These are phyloP conservation scores for Sarcophaga rosellei DNA, from an alignment of 2,888 invertebrate species.

Conservation along the genomic window DNA sequence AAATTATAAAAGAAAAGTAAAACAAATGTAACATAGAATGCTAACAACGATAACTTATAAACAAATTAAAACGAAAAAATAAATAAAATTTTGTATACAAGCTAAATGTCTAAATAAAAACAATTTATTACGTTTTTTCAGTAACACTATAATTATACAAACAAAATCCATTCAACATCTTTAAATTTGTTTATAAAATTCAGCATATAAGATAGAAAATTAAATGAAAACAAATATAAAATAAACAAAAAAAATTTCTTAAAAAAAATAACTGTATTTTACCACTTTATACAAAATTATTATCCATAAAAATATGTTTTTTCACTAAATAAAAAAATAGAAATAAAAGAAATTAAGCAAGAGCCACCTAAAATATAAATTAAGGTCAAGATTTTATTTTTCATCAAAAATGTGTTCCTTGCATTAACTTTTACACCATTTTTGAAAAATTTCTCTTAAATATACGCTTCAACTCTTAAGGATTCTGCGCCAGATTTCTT, in stretches of 20 bases:
- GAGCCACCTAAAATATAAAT: conserved; percentile 29
- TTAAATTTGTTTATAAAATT: not conserved
- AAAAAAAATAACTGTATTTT: too few species aligned
- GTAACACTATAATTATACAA: not conserved
- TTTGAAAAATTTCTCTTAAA: conserved; percentile 42
- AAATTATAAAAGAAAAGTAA: too few species aligned
- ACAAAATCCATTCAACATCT: not conserved
- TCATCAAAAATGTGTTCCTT: conserved; percentile 14
- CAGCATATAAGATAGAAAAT: not conserved
- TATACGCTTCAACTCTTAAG: not conserved
- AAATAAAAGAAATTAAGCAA: not conserved
- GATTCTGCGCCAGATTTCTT: conserved; percentile 42
- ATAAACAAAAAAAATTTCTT: not conserved
- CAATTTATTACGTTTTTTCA: not conserved
- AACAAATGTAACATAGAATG: too few species aligned
- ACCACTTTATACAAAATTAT: too few species aligned
- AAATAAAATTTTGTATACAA: not conserved
- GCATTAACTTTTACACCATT: not conserved
- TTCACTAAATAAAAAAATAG: not conserved
- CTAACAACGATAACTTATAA: not conserved
- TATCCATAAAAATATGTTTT: not conserved
- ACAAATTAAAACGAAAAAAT: not conserved
- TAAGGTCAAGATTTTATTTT: conserved; percentile 57
- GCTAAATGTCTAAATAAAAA: not conserved
- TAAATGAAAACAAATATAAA: not conserved